Evolutionary conservation across 2,888 invertebrate genomes (phyloP).

Genomic region (Acanthosepion lycidas): DNA sequence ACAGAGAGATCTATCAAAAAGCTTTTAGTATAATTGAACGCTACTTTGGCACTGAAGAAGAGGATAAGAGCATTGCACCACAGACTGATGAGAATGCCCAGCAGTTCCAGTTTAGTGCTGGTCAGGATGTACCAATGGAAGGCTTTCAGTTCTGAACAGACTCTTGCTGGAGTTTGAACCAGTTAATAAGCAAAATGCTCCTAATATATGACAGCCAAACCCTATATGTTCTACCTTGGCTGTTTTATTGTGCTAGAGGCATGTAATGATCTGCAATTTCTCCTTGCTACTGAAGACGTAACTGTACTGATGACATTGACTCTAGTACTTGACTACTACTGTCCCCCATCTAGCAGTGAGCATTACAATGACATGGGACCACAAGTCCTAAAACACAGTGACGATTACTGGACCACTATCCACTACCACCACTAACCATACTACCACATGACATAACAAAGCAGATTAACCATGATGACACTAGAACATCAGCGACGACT

Average conservation of each 20-base stretch:
- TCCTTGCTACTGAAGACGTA: constrained; percentile 44
- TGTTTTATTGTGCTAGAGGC: constrained; percentile 47
- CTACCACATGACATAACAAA: constrained; percentile 35
- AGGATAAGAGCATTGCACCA: constrained; percentile 83
- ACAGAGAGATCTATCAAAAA: constrained; percentile 96
- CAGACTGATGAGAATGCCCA: constrained; percentile 78
- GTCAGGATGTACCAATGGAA: constrained; percentile 64
- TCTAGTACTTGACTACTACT: constrained; percentile 45
- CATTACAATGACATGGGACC: constrained; percentile 41
- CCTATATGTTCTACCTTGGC: constrained; percentile 37
- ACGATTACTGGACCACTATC: constrained; percentile 34
- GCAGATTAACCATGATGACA: constrained; percentile 44
- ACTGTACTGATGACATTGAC: constrained; percentile 47
- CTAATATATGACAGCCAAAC: constrained; percentile 23
- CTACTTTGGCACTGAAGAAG: constrained; percentile 90
- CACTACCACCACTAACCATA: constrained; percentile 11
- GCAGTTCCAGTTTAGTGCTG: constrained; percentile 66
- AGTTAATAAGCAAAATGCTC: constrained; percentile 45
- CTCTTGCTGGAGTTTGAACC: constrained; percentile 10
- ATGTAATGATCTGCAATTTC: constrained; percentile 41
- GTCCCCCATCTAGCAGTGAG: constrained; percentile 44
- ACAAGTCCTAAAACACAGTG: neutral
- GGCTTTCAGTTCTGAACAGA: constrained; percentile 65
- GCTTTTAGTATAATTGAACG: constrained; percentile 97
- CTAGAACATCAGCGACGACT: constrained; percentile 38